Conservation (phyloP, 1,140 invertebrate genomes). For the Drosophila nigrodunni region DNA sequence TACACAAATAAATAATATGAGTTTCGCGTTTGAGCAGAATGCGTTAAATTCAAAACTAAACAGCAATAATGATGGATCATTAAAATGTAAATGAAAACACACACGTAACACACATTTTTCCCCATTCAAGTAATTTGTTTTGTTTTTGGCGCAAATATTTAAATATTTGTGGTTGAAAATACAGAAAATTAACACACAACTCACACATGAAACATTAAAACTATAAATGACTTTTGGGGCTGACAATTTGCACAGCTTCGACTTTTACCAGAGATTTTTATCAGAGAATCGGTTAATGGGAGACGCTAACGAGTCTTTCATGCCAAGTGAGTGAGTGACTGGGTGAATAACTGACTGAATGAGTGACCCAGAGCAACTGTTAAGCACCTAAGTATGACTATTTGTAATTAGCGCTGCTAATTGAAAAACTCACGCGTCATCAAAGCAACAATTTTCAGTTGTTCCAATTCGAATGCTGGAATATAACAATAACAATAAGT, state of each 20-base stretch:
- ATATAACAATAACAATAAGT: constrained; percentile 33
- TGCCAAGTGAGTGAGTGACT: constrained; percentile 31
- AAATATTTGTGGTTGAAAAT: constrained; percentile 15
- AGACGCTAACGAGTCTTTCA: constrained; percentile 42
- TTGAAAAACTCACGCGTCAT: constrained; percentile 60
- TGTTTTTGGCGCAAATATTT: constrained; percentile 19
- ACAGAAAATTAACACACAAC: constrained; percentile 49
- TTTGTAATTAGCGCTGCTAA: constrained; percentile 70
- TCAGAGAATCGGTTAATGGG: constrained; percentile 30
- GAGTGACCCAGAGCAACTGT: constrained; percentile 39
- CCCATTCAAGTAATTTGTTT: constrained; percentile 18
- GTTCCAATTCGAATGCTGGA: neutral
- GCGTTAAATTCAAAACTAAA: constrained; percentile 17
- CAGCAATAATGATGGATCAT: constrained; percentile 49
- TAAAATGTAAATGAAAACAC: constrained; percentile 44
- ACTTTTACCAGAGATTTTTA: constrained; percentile 20
- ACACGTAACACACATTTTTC: constrained; percentile 50
- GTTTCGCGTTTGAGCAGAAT: constrained; percentile 18
- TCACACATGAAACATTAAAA: constrained; percentile 54
- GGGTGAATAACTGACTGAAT: constrained; percentile 10
- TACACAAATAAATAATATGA: constrained; percentile 38
- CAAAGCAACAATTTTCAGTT: neutral
- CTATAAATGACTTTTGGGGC: constrained; percentile 38
- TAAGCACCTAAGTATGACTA: constrained; percentile 37
- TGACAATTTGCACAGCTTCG: constrained; percentile 18